Base-by-base conservation (phyloP, 2,113 vertebrate genomes). In the Oreochromis spilurus region DNA sequence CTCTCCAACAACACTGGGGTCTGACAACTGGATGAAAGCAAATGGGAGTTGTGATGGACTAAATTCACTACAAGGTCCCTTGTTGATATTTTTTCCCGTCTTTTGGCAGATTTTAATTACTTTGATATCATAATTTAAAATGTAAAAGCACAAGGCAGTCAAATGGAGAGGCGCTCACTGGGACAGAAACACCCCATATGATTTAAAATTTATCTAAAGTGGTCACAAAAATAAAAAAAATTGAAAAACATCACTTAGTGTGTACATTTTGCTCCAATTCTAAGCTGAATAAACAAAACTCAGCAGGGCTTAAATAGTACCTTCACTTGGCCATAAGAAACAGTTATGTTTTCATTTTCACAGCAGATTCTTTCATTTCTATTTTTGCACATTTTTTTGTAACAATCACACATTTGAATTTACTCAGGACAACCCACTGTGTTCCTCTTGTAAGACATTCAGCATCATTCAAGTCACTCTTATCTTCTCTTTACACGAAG, bases 51-150 rank as follows among this genome's bases (percentile, higher is more conserved):
- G 79, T 81, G 87, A 94, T 91, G 84, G 82, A 89, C 88, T 88
- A 26, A 89, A 85, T 78, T 84, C 86, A 84, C 75, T 84, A 38
- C 7, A 83, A 45, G 54, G n/a, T 92, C 81, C 82, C 87, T 50
- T 84, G 88, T 75, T 82, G 55, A 9, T 60, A 53, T 52, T 31
- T 57, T 83, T n/a, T 55, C 45, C 16, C 53, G 9, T 45, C 77
- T 85, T 81, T 38, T 29, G 50, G 17, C 13, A 89, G 53, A 85
- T 78, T 92, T 88, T 29, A 90, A 86, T 88, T 57, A 82, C 83
- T 87, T 89, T 70, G 53, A 84, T 85, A 82, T 75, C 50, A 82
- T 82, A 19, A 88, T 82, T 91, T 89, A 86, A 89, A 89, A 90
- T 43, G 50, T 17, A 50, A 88, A 38, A 86, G 80, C 55, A 40